Evolutionary conservation across 2,113 vertebrate genomes (phyloP).

Genomic region (Calidris pugnax): DNA sequence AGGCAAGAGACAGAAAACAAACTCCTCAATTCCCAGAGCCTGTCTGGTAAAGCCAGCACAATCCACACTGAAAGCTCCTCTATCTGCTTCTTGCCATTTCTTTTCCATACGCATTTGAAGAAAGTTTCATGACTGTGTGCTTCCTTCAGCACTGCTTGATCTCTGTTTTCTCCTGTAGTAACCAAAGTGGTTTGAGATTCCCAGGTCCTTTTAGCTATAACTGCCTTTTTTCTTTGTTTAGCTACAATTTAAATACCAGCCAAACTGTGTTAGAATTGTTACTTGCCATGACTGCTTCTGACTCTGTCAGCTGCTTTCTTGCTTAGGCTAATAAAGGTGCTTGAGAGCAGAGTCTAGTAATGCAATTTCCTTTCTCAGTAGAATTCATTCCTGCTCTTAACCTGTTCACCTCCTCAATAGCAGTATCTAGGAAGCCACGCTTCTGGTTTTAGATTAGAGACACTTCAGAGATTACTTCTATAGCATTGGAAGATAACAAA

Average conservation of each 20-base stretch:
- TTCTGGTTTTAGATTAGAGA: background rate
- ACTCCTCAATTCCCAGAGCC: background rate
- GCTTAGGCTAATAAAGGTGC: background rate
- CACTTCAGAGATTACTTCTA: background rate
- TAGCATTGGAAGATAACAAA: background rate
- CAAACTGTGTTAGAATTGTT: background rate
- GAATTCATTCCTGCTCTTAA: background rate
- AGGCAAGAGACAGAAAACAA: background rate
- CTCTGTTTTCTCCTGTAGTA: background rate
- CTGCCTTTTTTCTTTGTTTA: background rate
- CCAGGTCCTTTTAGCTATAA: background rate
- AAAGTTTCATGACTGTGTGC: background rate
- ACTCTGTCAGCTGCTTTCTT: background rate
- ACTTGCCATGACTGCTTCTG: background rate
- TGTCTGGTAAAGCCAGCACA: background rate
- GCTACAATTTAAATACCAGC: background rate
- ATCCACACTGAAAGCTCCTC: background rate
- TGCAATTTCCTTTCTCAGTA: background rate
- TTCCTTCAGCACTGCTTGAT: background rate
- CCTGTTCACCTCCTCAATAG: background rate
- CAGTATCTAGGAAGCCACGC: background rate
- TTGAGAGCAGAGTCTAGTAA: background rate
- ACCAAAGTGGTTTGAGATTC: background rate
- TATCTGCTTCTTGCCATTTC: background rate
- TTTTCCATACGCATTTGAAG: background rate